A percentile compares a stretch with the other conserved stretches of the same genome.
These are phyloP conservation scores for Alcedo quadribrachys DNA, from an alignment of 2,797 vertebrate species.

Conservation along the genomic window DNA sequence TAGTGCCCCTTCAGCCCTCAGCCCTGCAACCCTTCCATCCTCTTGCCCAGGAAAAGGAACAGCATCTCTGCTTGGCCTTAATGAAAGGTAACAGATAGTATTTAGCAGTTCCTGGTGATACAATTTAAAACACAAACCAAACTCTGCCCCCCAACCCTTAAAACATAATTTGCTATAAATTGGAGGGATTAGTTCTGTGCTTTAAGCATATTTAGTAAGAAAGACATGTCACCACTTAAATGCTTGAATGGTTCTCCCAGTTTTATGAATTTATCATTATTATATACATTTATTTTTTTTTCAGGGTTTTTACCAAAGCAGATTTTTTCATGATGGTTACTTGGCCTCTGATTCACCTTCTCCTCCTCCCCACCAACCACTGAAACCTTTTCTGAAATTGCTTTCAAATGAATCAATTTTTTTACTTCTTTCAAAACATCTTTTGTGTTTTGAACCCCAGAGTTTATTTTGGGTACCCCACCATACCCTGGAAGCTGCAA, in stretches of 20 bases:
- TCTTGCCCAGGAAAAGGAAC: background rate
- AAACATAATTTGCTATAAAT: background rate
- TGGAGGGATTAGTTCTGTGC: background rate
- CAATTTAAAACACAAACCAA: background rate
- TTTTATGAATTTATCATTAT: background rate
- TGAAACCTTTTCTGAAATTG: background rate
- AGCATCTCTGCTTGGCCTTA: background rate
- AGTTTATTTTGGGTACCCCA: background rate
- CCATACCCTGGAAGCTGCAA: background rate
- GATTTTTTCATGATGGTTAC: background rate
- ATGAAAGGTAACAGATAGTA: background rate
- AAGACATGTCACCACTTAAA: background rate
- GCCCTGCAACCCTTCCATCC: background rate
- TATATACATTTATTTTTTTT: background rate
- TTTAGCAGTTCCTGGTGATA: background rate
- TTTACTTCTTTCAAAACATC: background rate
- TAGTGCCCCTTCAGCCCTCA: rapidly evolving
- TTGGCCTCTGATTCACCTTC: background rate
- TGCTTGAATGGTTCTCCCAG: background rate
- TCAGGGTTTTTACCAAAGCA: background rate
- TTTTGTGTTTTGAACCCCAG: background rate
- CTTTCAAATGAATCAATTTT: background rate
- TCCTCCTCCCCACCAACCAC: background rate
- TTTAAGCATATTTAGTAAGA: background rate
- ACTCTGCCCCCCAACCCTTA: rapidly evolving